Evolutionary conservation across 2,888 invertebrate species (phyloP), one percentile per base, ranked within the genome.

Genomic region (Clunio marinus): DNA sequence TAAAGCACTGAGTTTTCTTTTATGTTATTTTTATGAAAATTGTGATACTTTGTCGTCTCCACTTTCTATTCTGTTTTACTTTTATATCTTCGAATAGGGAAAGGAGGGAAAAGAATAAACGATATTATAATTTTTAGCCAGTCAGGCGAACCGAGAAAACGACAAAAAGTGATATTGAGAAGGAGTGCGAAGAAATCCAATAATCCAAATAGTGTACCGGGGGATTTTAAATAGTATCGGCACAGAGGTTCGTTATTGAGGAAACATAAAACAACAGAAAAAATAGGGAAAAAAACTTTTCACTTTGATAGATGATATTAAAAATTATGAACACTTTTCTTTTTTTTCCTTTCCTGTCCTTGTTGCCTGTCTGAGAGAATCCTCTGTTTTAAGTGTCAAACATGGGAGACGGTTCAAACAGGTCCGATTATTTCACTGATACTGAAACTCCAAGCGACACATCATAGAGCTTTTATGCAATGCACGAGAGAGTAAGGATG

Each of bases 391-490:
- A 41, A 41, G 15, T 5, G 2, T 15, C 41, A 41, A 41, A 10
- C 41, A n/a, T n/a, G n/a, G n/a, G 59, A 41, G 45, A 25, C 37
- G 60, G n/a, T 22, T 63, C 63, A 63, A 63, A 10, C 63, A 37
- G 41, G 45, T 59, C 25, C 63, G 46, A 63, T 46, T 17, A 45
- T 45, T 63, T 63, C 46, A 63, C 63, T 63, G 63, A 63, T 63
- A 63, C 63, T 63, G 63, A 63, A 63, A 20, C 25, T 20, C 17
- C 15, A 46, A 25, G 25, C 24, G n/a, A 45, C 25, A n/a, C 27
- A 28, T 27, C 45, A 25, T n/a, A 13, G 46, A 37, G 63, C 63
- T 63, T 63, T 63, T 63, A 63, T 60, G 60, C n/a, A 22, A 15
- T 46, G 25, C n/a, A n/a, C n/a, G 62, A 27, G 63, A 63, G 46